Evolutionary conservation across 2,888 invertebrate genomes (phyloP), one percentile per base, ranked within the genome.

Genomic region (Dicycla oo): DNA sequence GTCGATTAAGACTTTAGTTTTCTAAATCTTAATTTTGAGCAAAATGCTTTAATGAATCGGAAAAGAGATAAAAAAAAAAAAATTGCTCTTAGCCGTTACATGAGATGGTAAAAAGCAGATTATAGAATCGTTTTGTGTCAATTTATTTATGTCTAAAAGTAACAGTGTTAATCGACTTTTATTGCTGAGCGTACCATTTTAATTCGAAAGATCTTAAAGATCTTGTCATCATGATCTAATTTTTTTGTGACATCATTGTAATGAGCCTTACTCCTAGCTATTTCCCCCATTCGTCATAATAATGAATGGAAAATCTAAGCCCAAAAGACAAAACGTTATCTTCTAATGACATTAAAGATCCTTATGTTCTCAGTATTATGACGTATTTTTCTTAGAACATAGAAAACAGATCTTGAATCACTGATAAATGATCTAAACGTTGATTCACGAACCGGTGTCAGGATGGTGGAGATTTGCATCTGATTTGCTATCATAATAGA

Each of bases 341-440:
- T 53, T 15, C 2, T 64, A 57, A 75, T 47, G 49, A 68, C 60
- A 64, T 34, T 30, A 47, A 23, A 72, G 62, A 63, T 43, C 38
- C 45, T 54, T 61, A 71, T 73, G 40, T 75, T 30, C 54, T 58
- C 7, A 40, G 65, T 62, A 85, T 43, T 58, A n/a, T 78, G 78
- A 76, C 78, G 66, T 79, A 53, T 57, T 34, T 69, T 77, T 75
- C 62, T 73, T n/a, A 34, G 72, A 68, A 78, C 20, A 23, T 43
- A 34, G 45, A 47, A 61, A 23, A 20, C 10, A 30, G 13, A 11
- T 11, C 53, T 56, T 68, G 64, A 75, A 56, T 69, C 63, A 70
- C 30, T 30, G 66, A 73, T 75, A n/a, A n/a, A 43, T 13, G 20
- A 64, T 77, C 53, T 77, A 38, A 53, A 54, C 38, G 26, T 38